Evolutionary conservation across 2,888 invertebrate genomes (phyloP), one percentile per base, ranked within the genome.

Genomic region (Heliconius sara): DNA sequence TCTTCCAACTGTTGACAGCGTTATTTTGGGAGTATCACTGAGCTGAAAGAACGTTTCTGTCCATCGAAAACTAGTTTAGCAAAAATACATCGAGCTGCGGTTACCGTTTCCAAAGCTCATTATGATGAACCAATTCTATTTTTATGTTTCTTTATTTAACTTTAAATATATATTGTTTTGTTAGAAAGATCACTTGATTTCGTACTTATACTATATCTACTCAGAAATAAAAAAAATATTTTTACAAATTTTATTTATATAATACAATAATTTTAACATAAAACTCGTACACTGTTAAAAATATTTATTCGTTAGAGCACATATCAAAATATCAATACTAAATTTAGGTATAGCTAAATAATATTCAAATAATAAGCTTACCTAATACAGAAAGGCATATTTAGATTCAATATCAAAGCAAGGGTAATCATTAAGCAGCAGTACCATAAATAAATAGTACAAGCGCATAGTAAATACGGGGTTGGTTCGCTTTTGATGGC

Each of bases 401-500:
- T 75, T 65, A n/a, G 75, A 75, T 75, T 75, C 89, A 85, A 87
- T 92, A 93, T 92, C 91, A 93, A 91, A 90, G 90, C 91, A 85
- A 93, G 94, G 91, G 91, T 90, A 91, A 90, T 91, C 88, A 93
- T 93, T 93, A 93, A 91, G 91, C 89, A 89, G 86, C 85, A 87
- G 88, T 87, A 85, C 88, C 88, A 89, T 77, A 52, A 73, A 81
- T 92, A 93, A 93, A 93, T 92, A 92, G 92, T 70, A 82, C 81
- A 70, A 80, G 80, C 77, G 87, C 84, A 85, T 87, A 86, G 88
- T 87, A 92, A 93, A 91, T 90, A 92, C 86, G 87, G 93, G 93
- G 92, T 89, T 89, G 91, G 86, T 83, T 79, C 72, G 82, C 78
- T 76, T 74, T 78, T 71, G 79, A 81, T 80, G 73, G 83, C 80